Evolutionary conservation across 1,140 invertebrate genomes (phyloP), one percentile per base, ranked within the genome.

Genomic region (Bombus haemorrhoidalis): DNA sequence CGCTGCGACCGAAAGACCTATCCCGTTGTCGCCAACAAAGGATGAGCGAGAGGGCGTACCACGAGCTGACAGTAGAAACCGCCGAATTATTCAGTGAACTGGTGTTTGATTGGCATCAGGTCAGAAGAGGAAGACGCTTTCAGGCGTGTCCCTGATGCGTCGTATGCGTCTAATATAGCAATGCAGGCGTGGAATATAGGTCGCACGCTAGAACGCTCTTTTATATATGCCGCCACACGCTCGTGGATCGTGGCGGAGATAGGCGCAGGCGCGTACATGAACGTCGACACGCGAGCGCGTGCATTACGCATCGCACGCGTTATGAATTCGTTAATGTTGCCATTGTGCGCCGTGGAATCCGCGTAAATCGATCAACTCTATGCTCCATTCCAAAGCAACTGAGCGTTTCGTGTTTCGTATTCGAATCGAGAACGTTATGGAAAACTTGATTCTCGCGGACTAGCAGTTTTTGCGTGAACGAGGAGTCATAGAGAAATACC

Each of bases 171-270:
- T 88, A 91, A 91, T 92, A 92, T 92, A 93, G 91, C 87, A 86
- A 91, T 90, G 87, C 89, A 89, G 86, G 87, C 86, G 90, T 91
- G 86, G 86, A 93, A 93, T 92, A 93, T 93, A 92, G 92, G 92
- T 93, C 92, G 88, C 87, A 84, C 86, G 86, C 89, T 90, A 90
- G 90, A 91, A 83, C 86, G 85, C 74, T 85, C 77, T 90, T 92
- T 87, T 89, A 87, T 89, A 87, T 87, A 76, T 90, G 90, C 71
- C 86, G 83, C 83, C 82, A 79, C 76, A 75, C 86, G 80, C 82
- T 89, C 87, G 66, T 68, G 64, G 74, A 89, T 85, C 78, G 72
- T 82, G 43, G 74, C 72, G 43, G 59, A 74, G 76, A 71, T 86
- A 62, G 25, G 57, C 83, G 85, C 75, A 86, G 81, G 76, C 87